Evolutionary conservation across 2,888 invertebrate species (phyloP).

Genomic region (Hirtodrosophila duncani): DNA sequence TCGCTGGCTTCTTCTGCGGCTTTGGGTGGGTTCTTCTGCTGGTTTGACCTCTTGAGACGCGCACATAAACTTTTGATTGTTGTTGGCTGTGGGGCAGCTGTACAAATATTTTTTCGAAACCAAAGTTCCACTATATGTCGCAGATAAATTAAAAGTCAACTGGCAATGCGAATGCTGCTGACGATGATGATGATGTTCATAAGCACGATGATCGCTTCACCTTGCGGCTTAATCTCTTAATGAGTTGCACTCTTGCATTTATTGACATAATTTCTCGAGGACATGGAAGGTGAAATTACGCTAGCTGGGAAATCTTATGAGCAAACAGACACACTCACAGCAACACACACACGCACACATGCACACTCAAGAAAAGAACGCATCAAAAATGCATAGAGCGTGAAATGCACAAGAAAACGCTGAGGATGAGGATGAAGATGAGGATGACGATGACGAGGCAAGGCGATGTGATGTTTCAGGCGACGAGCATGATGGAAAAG

Average conservation of each 20-base stretch:
- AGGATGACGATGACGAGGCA: slow-evolving; percentile 20
- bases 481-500: slow-evolving; percentile 29
- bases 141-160: slow-evolving; percentile 38
- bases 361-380: slow-evolving; percentile 11
- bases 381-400: slow-evolving; percentile 61
- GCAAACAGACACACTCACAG: slow-evolving; percentile 36
- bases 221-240: slow-evolving; percentile 60
- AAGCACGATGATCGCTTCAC: slow-evolving; percentile 30
- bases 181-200: not conserved
- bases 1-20: slow-evolving; percentile 7
- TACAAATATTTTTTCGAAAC: slow-evolving; percentile 9
- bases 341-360: slow-evolving; percentile 9
- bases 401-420: slow-evolving; percentile 54
- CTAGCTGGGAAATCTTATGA: slow-evolving; percentile 49
- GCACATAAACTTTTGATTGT: slow-evolving; percentile 22
- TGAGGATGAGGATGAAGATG: not conserved
- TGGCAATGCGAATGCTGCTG: slow-evolving; percentile 16
- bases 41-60: slow-evolving; percentile 29
- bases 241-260: slow-evolving; percentile 63
- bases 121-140: slow-evolving; percentile 8
- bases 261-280: slow-evolving; percentile 54
- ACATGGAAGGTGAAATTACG: slow-evolving; percentile 23
- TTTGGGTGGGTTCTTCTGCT: slow-evolving; percentile 10
- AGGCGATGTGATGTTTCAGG: slow-evolving; percentile 4
- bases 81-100: slow-evolving; percentile 15